Evolutionary conservation across 2,888 invertebrate genomes (phyloP).

Genomic region (Balanococcus diminutus): DNA sequence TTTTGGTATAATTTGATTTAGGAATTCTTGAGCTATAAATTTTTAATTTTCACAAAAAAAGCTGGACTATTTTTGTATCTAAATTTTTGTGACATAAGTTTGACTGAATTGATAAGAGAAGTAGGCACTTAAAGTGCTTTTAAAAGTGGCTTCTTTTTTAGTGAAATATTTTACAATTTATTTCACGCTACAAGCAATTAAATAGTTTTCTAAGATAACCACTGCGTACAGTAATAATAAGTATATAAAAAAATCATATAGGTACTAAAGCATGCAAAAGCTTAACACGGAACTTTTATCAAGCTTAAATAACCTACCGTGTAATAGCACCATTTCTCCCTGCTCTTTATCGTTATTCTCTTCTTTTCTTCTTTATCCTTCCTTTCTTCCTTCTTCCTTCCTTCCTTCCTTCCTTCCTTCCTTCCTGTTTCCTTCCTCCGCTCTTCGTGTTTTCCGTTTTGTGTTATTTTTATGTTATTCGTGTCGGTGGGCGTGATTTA

Average conservation of each 20-base stretch:
- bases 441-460: conserved; percentile 57
- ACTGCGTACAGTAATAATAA: conserved; percentile 7
- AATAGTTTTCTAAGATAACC: conserved; percentile 13
- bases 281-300: conserved; percentile 46
- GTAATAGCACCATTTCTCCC: conserved; percentile 30
- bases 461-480: conserved; percentile 54
- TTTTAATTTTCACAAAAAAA: neutral
- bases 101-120: neutral
- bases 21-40: neutral
- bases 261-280: neutral
- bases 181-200: conserved; percentile 32
- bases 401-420: conserved; percentile 57
- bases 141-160: neutral
- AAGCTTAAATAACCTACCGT: conserved; percentile 50
- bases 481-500: conserved; percentile 54
- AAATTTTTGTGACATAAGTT: too few relatives aligned
- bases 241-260: neutral
- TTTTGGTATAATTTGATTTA: neutral
- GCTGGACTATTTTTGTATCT: too few relatives aligned
- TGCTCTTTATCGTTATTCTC: conserved; percentile 52
- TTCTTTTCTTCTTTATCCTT: conserved; percentile 56
- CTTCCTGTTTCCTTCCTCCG: conserved; percentile 57
- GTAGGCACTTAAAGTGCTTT: neutral
- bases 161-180: conserved; percentile 5
- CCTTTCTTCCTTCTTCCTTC: conserved; percentile 54